A percentile compares a stretch with the other conserved stretches of the same genome.
Evolutionary conservation across 2,888 invertebrate genomes (phyloP).

Genomic region (Neelides folsomi): DNA sequence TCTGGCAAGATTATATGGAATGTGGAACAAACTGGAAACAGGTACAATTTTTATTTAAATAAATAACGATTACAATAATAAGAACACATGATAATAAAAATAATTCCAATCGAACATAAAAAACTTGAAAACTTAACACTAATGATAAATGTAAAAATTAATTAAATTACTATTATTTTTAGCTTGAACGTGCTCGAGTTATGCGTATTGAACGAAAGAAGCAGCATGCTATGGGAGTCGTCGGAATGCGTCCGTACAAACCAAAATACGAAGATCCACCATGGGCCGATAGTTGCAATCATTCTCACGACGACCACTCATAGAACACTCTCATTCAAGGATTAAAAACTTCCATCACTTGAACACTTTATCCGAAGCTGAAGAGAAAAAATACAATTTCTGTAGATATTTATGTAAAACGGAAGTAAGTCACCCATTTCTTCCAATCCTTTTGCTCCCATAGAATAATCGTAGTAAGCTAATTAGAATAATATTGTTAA

Average conservation of each 20-base stretch:
- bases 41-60: constrained; percentile 36
- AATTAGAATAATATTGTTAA: no score
- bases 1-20: constrained; percentile 57
- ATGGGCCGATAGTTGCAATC: constrained; percentile 9
- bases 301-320: constrained; percentile 1
- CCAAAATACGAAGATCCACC: constrained; percentile 9
- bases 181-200: constrained; percentile 9
- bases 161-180: not conserved
- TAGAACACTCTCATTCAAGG: no score
- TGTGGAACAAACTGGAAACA: constrained; percentile 52
- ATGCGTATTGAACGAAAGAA: constrained; percentile 19
- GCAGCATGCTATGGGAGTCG: constrained; percentile 15
- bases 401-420: constrained; percentile 4
- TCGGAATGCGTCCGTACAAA: constrained; percentile 13
- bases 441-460: no score
- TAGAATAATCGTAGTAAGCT: no score
- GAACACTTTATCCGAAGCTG: no score
- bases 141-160: not conserved
- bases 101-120: no score
- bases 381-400: not conserved
- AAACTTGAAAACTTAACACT: no score
- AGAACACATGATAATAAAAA: no score
- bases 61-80: no score
- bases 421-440: not conserved
- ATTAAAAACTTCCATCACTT: no score